These are phyloP conservation scores for Muntiacus reevesi DNA, from an alignment of 2,113 vertebrate species.

Conservation along the genomic window DNA sequence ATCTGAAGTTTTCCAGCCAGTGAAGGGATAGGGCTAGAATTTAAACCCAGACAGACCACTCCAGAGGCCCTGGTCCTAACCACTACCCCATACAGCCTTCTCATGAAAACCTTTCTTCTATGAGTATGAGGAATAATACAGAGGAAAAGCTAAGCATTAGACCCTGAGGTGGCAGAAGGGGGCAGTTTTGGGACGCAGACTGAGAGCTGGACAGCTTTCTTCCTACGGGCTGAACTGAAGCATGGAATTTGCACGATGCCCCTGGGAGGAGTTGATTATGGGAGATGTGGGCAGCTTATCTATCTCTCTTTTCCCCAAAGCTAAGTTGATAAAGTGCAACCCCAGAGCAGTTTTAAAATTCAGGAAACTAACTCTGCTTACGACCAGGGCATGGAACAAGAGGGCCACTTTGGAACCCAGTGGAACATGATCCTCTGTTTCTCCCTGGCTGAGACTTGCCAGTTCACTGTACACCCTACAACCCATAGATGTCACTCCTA, in stretches of 20 bases:
- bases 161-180: background rate
- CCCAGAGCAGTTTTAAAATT: background rate
- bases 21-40: background rate
- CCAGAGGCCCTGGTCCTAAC: background rate
- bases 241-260: background rate
- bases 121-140: background rate
- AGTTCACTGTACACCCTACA: background rate
- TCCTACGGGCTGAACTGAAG: background rate
- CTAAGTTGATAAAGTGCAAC: background rate
- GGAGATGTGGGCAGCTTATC: background rate
- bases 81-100: background rate
- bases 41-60: background rate
- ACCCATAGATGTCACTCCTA: background rate
- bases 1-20: background rate
- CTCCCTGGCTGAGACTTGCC: background rate
- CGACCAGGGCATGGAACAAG: rapidly evolving
- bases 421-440: background rate
- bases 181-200: background rate
- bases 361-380: background rate
- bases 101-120: background rate
- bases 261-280: background rate
- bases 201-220: background rate
- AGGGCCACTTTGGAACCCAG: background rate
- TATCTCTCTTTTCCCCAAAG: background rate
- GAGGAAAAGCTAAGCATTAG: background rate